Evolutionary conservation across 2,113 vertebrate genomes (phyloP).

Genomic region (Setophaga kirtlandii): DNA sequence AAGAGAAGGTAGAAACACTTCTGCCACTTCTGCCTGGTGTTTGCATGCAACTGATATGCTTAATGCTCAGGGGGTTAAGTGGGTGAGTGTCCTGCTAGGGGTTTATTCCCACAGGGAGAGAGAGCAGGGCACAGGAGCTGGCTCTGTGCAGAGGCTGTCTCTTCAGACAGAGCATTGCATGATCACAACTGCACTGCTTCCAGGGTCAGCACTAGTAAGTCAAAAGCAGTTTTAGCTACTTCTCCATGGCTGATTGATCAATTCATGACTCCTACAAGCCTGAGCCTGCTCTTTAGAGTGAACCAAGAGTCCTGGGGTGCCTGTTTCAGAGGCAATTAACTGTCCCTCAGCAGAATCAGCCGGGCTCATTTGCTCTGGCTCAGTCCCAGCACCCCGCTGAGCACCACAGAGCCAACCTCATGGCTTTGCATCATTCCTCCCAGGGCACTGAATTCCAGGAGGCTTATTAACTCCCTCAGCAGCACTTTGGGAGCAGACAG

Average conservation of each 20-base stretch:
- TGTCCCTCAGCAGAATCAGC: constrained; percentile 6
- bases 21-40: neutral
- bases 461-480: constrained; percentile 47
- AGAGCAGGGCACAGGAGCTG: neutral
- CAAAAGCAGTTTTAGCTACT: constrained; percentile 27
- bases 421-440: neutral
- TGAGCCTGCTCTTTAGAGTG: constrained; percentile 11
- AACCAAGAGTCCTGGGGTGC: constrained; percentile 2
- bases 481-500: neutral
- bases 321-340: constrained; percentile 42
- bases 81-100: neutral
- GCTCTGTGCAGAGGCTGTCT: neutral
- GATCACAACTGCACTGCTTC: neutral
- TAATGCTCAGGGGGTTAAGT: neutral
- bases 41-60: neutral
- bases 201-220: neutral
- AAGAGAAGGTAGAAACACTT: neutral
- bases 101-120: neutral
- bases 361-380: constrained; percentile 18
- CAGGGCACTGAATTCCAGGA: constrained; percentile 9
- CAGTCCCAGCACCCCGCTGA: neutral
- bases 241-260: neutral
- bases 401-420: neutral
- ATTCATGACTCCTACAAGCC: constrained; percentile 43
- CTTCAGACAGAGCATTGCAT: neutral